These are phyloP conservation scores for Dione juno DNA, from an alignment of 2,888 invertebrate genomes.

Conservation along the genomic window DNA sequence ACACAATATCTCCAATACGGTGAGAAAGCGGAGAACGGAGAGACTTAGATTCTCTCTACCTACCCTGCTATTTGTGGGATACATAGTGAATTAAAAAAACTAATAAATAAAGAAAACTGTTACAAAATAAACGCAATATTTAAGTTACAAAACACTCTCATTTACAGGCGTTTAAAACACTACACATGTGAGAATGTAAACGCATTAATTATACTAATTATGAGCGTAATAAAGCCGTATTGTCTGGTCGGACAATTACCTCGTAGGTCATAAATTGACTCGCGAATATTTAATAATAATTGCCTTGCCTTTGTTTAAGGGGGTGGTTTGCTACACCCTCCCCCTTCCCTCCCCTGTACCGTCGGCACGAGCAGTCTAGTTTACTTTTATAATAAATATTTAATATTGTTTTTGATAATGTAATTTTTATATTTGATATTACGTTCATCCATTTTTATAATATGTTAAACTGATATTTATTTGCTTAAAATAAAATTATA, in stretches of 20 bases:
- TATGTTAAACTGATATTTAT: background rate
- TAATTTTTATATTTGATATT: background rate
- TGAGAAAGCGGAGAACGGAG: no score
- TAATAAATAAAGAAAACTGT: no score
- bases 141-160: conserved; percentile 22
- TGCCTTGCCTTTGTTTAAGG: conserved; percentile 80
- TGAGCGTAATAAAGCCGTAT: conserved; percentile 56
- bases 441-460: no score
- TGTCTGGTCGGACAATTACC: conserved; percentile 65
- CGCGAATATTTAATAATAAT: conserved; percentile 71
- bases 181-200: conserved; percentile 47
- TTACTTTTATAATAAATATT: background rate
- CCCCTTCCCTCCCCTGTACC: conserved; percentile 53
- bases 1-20: no score
- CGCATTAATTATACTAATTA: conserved; percentile 60
- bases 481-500: no score
- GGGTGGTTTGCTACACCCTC: conserved; percentile 54
- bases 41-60: no score
- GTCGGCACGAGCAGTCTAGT: conserved; percentile 43
- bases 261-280: conserved; percentile 58
- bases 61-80: no score
- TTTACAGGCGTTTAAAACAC: conserved; percentile 38
- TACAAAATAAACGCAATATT: conserved; percentile 38
- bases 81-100: no score
- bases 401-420: background rate